Percentiles rank a stretch among this genome's conserved stretches.
Evolutionary conservation across 2,888 invertebrate species (phyloP).

Genomic region (Muschampia plurimacula): DNA sequence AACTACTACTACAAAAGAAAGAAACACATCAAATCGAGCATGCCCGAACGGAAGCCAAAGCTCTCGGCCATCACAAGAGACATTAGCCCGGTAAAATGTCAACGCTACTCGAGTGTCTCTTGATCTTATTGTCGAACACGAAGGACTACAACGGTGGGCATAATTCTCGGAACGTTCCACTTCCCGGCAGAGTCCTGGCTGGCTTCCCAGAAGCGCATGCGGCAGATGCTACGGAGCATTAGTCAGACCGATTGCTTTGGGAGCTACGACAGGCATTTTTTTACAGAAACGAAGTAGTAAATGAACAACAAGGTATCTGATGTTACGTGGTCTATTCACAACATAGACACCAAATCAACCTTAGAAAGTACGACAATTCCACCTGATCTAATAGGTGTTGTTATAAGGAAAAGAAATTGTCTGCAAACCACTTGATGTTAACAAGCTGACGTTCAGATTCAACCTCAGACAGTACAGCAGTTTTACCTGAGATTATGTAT

Average conservation of each 20-base stretch:
- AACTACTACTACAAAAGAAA: constrained; percentile 24
- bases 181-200: constrained; percentile 64
- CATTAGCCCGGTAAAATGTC: constrained; percentile 53
- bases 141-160: constrained; percentile 58
- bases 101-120: constrained; percentile 55
- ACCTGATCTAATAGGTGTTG: no score
- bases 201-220: constrained; percentile 63
- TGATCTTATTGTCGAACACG: constrained; percentile 60
- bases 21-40: constrained; percentile 27
- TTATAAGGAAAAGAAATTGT: no score
- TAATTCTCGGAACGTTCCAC: constrained; percentile 65
- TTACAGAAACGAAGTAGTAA: neutral
- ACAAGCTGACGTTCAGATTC: no score
- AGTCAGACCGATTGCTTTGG: constrained; percentile 50
- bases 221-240: constrained; percentile 52
- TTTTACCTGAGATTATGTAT: no score
- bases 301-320: neutral
- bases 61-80: constrained; percentile 20
- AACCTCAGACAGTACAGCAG: no score
- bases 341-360: neutral
- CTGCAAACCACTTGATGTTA: no score
- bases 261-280: constrained; percentile 17
- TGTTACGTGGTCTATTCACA: neutral
- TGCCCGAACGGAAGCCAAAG: constrained; percentile 17
- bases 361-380: neutral